Conservation (phyloP, 1,140 invertebrate species). For the Teleopsis dalmanni region DNA sequence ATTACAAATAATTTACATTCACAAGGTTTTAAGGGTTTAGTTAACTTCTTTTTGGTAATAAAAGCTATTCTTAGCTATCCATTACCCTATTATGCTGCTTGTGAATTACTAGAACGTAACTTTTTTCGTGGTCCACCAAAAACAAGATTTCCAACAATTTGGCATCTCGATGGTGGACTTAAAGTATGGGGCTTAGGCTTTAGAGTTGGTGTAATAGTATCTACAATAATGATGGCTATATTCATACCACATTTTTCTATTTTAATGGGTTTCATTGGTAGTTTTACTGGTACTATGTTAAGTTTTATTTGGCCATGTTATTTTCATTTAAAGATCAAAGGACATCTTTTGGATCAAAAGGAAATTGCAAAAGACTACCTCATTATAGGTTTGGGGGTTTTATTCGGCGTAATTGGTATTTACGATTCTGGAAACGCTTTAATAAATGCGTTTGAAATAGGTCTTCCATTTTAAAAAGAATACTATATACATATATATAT, state of each 20-base stretch:
- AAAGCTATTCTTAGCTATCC: conserved; percentile 97
- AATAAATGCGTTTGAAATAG: conserved; percentile 82
- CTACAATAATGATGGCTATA: conserved; percentile 93
- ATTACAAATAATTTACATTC: conserved; percentile 97
- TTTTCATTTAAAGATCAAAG: conserved; percentile 91
- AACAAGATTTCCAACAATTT: conserved; percentile 81
- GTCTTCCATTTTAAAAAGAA: conserved; percentile 71
- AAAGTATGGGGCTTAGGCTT: conserved; percentile 94
- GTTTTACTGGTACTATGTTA: conserved; percentile 96
- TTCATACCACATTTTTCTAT: conserved; percentile 98
- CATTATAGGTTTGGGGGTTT: conserved; percentile 83
- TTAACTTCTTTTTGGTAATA: conserved; percentile 92
- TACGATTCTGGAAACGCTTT: conserved; percentile 90
- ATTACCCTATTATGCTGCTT: conserved; percentile 95
- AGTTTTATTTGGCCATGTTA: conserved; percentile 98
- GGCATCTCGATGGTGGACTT: conserved; percentile 83
- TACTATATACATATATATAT: too few relatives aligned
- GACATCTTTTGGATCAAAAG: conserved; percentile 66
- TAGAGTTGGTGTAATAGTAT: conserved; percentile 79
- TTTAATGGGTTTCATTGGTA: conserved; percentile 97
- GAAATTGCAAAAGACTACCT: conserved; percentile 82
- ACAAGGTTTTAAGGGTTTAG: conserved; percentile 82
- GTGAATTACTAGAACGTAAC: conserved; percentile 89
- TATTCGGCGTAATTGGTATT: conserved; percentile 89
- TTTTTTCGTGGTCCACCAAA: conserved; percentile 82